Base-by-base conservation (phyloP, 1,140 invertebrate species). In the Streblospio benedicti region DNA sequence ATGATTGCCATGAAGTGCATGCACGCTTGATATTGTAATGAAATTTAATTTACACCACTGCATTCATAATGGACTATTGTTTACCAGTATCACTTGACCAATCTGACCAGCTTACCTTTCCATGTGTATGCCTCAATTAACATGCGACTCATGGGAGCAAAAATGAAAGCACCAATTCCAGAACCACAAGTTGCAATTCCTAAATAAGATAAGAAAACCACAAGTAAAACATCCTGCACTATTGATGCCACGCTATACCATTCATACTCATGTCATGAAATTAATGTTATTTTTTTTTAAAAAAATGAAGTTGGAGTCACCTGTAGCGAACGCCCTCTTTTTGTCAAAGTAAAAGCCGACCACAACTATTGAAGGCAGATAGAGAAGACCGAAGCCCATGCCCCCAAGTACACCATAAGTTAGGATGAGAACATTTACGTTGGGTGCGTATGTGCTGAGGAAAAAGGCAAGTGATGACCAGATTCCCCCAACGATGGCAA, bases 341-440 rank as follows among this genome's bases (percentile, higher is more conserved):
- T 88, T 87, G 65, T 96, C 92, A 70, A 97, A 97, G 81, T 95
- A 96, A 60, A 87, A 89, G 3, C 91, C 93, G 5, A 96, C 93
- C 71, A 89, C 91, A 25, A 95, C 92, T 58, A 96, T 95, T 45
- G 93, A 91, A 1, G 93, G 93, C 30, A 96, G 80, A 72, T 95
- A 97, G 62, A 96, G 93, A 62, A 97, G 83, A 1, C 93, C 93
- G 66, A 95, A 91, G 5, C 93, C 93, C 23, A 95, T 78, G 14
- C 93, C 89, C 83, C 88, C 89, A 51, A 93, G 67, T 33, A 92
- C 71, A 55, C 94, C 93, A 72, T 91, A 97, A 5, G 87, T 81
- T 5, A 95, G 61, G 71, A 88, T 92, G 4, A 97, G 72, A 4
- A 35, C 23, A 45, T 52, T 20, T 25, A 56, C 53, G 18, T 20